These are phyloP conservation scores for Myripristis jacobus DNA, from an alignment of 2,797 vertebrate genomes.

Conservation along the genomic window DNA sequence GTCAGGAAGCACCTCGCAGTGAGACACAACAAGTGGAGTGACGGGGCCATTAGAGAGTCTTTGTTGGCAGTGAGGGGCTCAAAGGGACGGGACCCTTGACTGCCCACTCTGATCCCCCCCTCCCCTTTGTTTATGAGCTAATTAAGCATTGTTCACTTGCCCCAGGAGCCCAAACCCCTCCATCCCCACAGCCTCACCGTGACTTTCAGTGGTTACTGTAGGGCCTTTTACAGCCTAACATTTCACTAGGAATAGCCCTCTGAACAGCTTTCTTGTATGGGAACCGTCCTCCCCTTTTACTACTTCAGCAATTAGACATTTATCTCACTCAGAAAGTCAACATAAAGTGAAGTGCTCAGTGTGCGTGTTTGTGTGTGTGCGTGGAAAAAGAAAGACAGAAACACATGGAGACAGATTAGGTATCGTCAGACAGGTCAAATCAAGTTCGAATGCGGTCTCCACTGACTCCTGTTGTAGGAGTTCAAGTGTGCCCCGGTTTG, in stretches of 20 bases:
- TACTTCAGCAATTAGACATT: slow-evolving; percentile 8
- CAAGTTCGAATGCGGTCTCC: slow-evolving; percentile 64
- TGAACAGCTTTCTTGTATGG: slow-evolving; percentile 6
- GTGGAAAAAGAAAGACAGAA: slow-evolving; percentile 30
- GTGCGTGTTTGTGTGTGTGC: slow-evolving; percentile 7
- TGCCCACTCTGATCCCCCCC: slow-evolving; percentile 80
- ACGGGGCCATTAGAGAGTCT: slow-evolving; percentile 77
- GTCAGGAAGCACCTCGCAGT: slow-evolving; percentile 82
- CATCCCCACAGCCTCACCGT: slow-evolving; percentile 55
- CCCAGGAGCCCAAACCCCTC: slow-evolving; percentile 44
- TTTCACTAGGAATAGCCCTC: slow-evolving; percentile 39
- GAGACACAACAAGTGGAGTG: slow-evolving; percentile 85
- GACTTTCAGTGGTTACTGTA: slow-evolving; percentile 74
- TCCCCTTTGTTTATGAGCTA: slow-evolving; percentile 86
- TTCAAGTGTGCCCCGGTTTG: slow-evolving; percentile 78
- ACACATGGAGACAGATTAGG: slow-evolving; percentile 15
- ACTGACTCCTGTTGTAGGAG: slow-evolving; percentile 64
- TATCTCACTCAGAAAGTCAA: background rate
- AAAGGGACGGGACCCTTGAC: slow-evolving; percentile 76
- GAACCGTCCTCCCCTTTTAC: slow-evolving; percentile 19
- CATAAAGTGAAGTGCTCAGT: background rate
- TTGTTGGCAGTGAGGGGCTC: slow-evolving; percentile 76
- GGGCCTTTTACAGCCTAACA: slow-evolving; percentile 73
- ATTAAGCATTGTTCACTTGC: slow-evolving; percentile 82
- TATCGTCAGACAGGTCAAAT: slow-evolving; percentile 63